Evolutionary conservation across 2,888 invertebrate genomes (phyloP).

Genomic region (Anorthoa munda): DNA sequence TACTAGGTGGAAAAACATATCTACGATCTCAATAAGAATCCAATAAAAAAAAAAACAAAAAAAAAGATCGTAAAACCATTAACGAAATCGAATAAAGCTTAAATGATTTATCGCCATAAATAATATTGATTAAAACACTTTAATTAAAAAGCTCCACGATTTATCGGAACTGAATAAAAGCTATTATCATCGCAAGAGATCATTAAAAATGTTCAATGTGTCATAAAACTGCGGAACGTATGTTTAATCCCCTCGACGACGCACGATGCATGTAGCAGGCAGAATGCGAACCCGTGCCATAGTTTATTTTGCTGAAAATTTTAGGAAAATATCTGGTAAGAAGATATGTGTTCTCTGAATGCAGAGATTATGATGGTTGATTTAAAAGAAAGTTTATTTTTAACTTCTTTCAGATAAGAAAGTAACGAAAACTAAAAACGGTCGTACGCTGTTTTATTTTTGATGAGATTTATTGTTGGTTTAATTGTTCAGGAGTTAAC

Average conservation of each 20-base stretch:
- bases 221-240: constrained; percentile 55
- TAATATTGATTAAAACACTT: constrained; percentile 27
- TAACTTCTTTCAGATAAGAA: background rate
- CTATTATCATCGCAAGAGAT: constrained; percentile 54
- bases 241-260: constrained; percentile 54
- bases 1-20: no score
- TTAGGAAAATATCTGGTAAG: background rate
- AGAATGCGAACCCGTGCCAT: constrained; percentile 5
- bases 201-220: constrained; percentile 62
- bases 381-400: background rate
- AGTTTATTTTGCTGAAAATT: background rate
- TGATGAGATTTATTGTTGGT: background rate
- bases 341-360: background rate
- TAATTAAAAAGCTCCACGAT: constrained; percentile 32
- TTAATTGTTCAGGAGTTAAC: background rate
- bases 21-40: background rate
- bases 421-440: background rate
- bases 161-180: constrained; percentile 42
- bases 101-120: constrained; percentile 1
- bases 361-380: background rate
- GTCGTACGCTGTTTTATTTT: background rate
- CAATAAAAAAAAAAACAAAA: no score
- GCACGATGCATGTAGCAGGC: constrained; percentile 25
- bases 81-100: background rate
- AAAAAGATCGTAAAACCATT: constrained; percentile 5